Evolutionary conservation across 2,797 vertebrate species (phyloP).

Genomic region (Protonibea diacanthus): DNA sequence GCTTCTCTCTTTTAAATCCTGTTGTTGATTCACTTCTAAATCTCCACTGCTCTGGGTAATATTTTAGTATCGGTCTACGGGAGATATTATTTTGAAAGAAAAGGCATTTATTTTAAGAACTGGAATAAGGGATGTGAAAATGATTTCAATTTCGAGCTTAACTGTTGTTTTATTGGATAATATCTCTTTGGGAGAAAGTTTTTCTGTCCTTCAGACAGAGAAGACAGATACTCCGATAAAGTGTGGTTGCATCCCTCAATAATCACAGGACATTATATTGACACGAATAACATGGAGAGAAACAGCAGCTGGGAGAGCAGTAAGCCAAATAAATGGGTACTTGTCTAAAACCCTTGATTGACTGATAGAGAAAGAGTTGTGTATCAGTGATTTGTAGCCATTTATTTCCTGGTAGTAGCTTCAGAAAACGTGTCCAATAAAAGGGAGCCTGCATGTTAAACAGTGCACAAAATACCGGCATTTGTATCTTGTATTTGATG

Average conservation of each 20-base stretch:
- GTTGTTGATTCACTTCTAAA: conserved; percentile 16
- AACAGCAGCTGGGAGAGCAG: conserved; percentile 32
- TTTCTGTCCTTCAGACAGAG: conserved; percentile 51
- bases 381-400: conserved; percentile 20
- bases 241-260: conserved; percentile 51
- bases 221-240: conserved; percentile 51
- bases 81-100: conserved; percentile 44
- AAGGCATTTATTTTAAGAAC: conserved; percentile 47
- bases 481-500: conserved; percentile 54
- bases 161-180: conserved; percentile 61
- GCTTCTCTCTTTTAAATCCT: conserved; percentile 6
- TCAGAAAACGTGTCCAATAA: conserved; percentile 28
- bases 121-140: conserved; percentile 39
- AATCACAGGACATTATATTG: conserved; percentile 68
- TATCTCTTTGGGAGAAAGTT: conserved; percentile 46
- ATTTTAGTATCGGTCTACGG: conserved; percentile 43
- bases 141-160: conserved; percentile 43
- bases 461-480: conserved; percentile 10
- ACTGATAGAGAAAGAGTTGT: conserved; percentile 43
- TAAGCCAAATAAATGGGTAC: conserved; percentile 52
- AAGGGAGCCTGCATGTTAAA: conserved; percentile 47
- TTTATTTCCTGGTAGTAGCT: conserved; percentile 30
- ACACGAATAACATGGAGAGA: conserved; percentile 43
- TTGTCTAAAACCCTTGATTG: conserved; percentile 55
- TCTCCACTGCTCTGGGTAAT: conserved; percentile 34